Evolutionary conservation across 2,113 vertebrate genomes (phyloP), one percentile per base, ranked within the genome.

Genomic region (Trinectes maculatus): DNA sequence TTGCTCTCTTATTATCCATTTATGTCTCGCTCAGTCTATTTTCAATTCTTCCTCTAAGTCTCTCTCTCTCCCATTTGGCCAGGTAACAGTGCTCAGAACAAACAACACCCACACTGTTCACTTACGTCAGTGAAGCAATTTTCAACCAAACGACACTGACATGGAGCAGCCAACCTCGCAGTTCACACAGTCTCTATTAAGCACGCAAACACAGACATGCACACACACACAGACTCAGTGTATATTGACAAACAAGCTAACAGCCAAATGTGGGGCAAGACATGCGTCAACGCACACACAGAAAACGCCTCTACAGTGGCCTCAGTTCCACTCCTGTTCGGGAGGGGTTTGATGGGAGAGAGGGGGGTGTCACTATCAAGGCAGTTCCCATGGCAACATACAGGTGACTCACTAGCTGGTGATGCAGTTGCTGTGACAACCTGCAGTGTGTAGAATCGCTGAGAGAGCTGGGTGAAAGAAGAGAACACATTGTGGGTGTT

Each of bases 381-480:
- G 61, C 82, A 85, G 86, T 92, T 85, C 76, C 89, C 85, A 91
- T 92, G 86, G 87, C 71, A 92, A 93, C 92, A 16, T 84, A 72
- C 90, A 91, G 60, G 88, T 87, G 89, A 89, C 78, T 81, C 82
- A 87, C 63, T 74, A 49, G 42, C 68, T 33, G 48, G 71, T 74
- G 44, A 86, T 86, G 80, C 61, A 75, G 89, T 85, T 88, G 86
- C 77, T 25, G 63, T 74, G 87, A 90, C 87, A 91, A 79, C 74
- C 48, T 34, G 52, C 72, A 49, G 79, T 84, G 83, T 87, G 80
- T 90, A 84, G 80, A 77, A 77, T 78, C 29, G 31, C 74, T 56
- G 73, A 47, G 61, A 58, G 70, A 88, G 63, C 57, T 2, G 8
- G 61, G 72, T 55, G 36, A 68, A 69, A 53, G n/a, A 64, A 58